These are phyloP conservation scores for Istiophorus platypterus DNA, from an alignment of 2,113 vertebrate species.

Conservation along the genomic window DNA sequence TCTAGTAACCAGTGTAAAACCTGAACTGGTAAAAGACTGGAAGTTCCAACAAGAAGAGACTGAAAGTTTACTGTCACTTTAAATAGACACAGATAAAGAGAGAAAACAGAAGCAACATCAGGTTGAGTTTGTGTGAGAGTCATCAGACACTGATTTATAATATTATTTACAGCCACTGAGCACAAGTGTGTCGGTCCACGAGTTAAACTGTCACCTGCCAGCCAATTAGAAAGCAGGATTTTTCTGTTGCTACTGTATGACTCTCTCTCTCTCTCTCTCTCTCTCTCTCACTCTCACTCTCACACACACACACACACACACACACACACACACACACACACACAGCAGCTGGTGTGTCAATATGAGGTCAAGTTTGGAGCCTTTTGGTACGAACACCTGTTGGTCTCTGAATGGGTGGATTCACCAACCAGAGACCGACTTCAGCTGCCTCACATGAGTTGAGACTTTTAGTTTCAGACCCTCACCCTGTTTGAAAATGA, in stretches of 20 bases:
- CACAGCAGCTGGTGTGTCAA: neutral
- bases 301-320: neutral
- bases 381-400: conserved; percentile 49
- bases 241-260: neutral
- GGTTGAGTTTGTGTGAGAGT: too few relatives aligned
- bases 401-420: neutral
- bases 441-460: neutral
- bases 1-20: too few relatives aligned
- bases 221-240: conserved; percentile 20
- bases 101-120: too few relatives aligned
- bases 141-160: neutral
- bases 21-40: too few relatives aligned
- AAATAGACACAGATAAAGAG: too few relatives aligned
- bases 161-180: neutral
- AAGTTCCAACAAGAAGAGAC: neutral
- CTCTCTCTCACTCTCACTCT: too few relatives aligned
- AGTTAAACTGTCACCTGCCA: neutral
- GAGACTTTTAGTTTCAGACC: neutral
- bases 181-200: neutral
- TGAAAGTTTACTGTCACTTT: neutral
- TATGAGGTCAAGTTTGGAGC: conserved; percentile 16
- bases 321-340: neutral
- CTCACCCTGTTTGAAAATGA: too few relatives aligned
- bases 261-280: too few relatives aligned
- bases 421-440: neutral